phyloP scores from a whole-genome alignment of 2,113 vertebrate genomes.

The Micromys minutus region DNA sequence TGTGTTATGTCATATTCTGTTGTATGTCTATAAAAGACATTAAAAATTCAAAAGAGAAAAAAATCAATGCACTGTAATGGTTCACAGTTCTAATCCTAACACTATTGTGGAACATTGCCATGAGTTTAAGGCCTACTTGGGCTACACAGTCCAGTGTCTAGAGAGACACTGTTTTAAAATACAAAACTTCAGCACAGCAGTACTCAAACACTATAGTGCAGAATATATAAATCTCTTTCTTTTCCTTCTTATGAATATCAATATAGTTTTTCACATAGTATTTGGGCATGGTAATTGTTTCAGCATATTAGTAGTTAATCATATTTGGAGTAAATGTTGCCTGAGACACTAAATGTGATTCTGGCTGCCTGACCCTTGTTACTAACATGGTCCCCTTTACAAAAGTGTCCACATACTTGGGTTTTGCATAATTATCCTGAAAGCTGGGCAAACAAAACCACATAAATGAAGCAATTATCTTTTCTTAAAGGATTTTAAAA shows the following conservation, averaged over 20 bases:
- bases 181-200: background rate
- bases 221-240: background rate
- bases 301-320: constrained; percentile 38
- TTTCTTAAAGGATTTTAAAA: constrained; percentile 59
- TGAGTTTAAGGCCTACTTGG: background rate
- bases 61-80: background rate
- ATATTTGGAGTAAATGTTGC: constrained; percentile 51
- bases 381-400: constrained; percentile 57
- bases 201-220: background rate
- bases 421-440: constrained; percentile 66
- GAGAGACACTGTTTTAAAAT: too few relatives aligned
- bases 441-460: constrained; percentile 48
- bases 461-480: background rate
- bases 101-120: background rate
- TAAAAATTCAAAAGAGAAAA: too few relatives aligned
- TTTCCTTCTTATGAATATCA: background rate
- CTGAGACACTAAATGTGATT: constrained; percentile 19
- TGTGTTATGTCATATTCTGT: background rate
- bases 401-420: constrained; percentile 64
- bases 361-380: constrained; percentile 10
- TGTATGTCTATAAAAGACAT: background rate
- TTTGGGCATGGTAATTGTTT: constrained; percentile 53
- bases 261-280: constrained; percentile 41
- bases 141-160: too few relatives aligned
- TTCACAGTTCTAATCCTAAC: background rate